Conservation (phyloP, 2,888 invertebrate species). For the Euplagia quadripunctaria region DNA sequence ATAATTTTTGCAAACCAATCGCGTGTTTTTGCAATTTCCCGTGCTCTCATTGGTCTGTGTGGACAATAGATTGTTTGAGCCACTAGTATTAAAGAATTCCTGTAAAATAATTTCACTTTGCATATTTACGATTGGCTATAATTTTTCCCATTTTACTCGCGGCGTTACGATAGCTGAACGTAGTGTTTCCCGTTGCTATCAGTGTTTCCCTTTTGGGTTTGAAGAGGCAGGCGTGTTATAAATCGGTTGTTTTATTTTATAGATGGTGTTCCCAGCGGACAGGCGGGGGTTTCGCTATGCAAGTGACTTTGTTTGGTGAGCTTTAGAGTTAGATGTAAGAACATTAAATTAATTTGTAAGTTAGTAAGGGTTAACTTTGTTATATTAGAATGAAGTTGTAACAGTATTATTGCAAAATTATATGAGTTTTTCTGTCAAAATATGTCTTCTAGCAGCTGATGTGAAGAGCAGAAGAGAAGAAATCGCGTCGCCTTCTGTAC, state of each 20-base stretch:
- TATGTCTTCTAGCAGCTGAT: slow-evolving; percentile 35
- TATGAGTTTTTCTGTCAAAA: too few relatives aligned
- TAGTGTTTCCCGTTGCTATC: slow-evolving; percentile 71
- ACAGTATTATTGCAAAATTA: neutral
- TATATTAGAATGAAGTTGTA: slow-evolving; percentile 10
- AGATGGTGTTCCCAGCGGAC: slow-evolving; percentile 79
- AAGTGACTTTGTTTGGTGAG: slow-evolving; percentile 71
- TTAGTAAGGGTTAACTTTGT: slow-evolving; percentile 38
- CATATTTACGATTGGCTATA: slow-evolving; percentile 69
- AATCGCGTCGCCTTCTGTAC: slow-evolving; percentile 96
- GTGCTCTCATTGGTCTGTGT: slow-evolving; percentile 73
- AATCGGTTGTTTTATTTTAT: slow-evolving; percentile 87
- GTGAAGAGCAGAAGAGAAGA: slow-evolving; percentile 77
- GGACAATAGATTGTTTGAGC: slow-evolving; percentile 76
- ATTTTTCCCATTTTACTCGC: slow-evolving; percentile 60
- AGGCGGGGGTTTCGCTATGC: slow-evolving; percentile 60
- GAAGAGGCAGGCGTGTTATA: slow-evolving; percentile 82
- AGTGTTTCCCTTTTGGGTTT: slow-evolving; percentile 79
- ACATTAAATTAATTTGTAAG: slow-evolving; percentile 65
- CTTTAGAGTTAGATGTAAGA: slow-evolving; percentile 73
- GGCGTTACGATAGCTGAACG: slow-evolving; percentile 66
- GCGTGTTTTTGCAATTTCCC: slow-evolving; percentile 65
- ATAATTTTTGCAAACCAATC: slow-evolving; percentile 86
- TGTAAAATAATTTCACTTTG: slow-evolving; percentile 62
- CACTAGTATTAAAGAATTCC: slow-evolving; percentile 49